phyloP scores from a whole-genome alignment of 1,140 invertebrate genomes.

The Ooceraea biroi region DNA sequence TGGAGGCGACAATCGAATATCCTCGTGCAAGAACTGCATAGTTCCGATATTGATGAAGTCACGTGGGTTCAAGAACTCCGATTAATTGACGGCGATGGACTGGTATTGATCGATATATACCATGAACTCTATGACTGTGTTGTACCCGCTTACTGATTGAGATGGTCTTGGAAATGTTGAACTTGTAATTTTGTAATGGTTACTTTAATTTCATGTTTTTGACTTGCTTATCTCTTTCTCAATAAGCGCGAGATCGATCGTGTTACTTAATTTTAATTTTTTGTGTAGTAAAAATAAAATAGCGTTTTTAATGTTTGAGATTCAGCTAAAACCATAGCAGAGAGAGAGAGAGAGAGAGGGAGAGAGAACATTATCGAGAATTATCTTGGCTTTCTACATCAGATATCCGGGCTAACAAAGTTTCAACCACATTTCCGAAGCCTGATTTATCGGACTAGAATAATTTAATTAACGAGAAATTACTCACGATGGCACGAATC shows the following conservation, averaged over 20 bases:
- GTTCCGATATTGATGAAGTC: conserved; percentile 27
- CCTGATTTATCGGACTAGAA: no score
- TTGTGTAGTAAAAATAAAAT: not conserved
- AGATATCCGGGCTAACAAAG: not conserved
- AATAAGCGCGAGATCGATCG: no score
- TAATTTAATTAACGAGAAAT: not conserved
- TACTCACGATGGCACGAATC: not conserved
- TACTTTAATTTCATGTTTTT: not conserved
- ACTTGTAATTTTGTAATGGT: no score
- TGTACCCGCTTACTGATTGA: not conserved
- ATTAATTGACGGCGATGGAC: conserved; percentile 11
- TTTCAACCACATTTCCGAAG: not conserved
- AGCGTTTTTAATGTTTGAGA: not conserved
- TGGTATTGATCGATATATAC: conserved; percentile 1
- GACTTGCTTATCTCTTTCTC: no score
- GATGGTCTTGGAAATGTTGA: not conserved
- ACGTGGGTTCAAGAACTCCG: conserved; percentile 1
- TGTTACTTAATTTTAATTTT: not conserved
- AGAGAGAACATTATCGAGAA: not conserved
- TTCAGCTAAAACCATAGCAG: not conserved
- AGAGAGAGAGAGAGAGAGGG: not conserved
- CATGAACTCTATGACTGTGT: not conserved
- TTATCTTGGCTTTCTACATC: not conserved
- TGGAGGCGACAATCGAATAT: conserved; percentile 42
- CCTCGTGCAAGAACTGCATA: conserved; percentile 23